A percentile compares a stretch with the other conserved stretches of the same genome.
Conservation (phyloP, 2,888 invertebrate species). For the Ellobium chinense region DNA sequence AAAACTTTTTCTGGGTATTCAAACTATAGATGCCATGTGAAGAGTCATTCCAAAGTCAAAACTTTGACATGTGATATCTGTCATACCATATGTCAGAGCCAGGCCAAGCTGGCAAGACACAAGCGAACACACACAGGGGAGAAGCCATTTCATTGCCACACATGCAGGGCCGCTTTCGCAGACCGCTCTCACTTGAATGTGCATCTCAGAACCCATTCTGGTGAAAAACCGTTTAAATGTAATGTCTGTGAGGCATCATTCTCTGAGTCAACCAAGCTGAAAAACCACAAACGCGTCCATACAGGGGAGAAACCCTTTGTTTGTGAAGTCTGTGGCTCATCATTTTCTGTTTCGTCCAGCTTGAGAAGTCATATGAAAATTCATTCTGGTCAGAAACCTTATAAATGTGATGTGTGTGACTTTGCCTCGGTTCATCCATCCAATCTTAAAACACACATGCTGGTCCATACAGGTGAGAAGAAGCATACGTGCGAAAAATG, state of each 20-base stretch:
- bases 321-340: conserved; percentile 27
- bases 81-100: not conserved
- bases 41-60: conserved; percentile 23
- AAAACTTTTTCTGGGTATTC: conserved; percentile 1
- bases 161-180: conserved; percentile 36
- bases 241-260: conserved; percentile 33
- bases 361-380: conserved; percentile 42
- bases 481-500: conserved; percentile 39
- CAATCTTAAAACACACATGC: conserved; percentile 34
- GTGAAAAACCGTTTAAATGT: conserved; percentile 46
- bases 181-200: conserved; percentile 33
- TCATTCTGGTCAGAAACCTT: conserved; percentile 41
- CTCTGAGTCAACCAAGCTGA: conserved; percentile 41
- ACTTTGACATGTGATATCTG: conserved; percentile 36
- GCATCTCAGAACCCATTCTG: conserved; percentile 37
- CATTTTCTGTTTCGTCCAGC: conserved; percentile 17
- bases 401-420: conserved; percentile 41
- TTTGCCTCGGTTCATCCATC: conserved; percentile 36
- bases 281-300: conserved; percentile 19
- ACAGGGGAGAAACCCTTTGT: conserved; percentile 37
- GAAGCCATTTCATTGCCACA: conserved; percentile 24
- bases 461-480: conserved; percentile 39
- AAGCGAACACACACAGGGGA: conserved; percentile 29
- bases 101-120: conserved; percentile 27
- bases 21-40: conserved; percentile 20